Percentiles rank a stretch among this genome's conserved stretches.
phyloP scores from a whole-genome alignment of 2,797 vertebrate species.

The Gadopsis marmoratus region DNA sequence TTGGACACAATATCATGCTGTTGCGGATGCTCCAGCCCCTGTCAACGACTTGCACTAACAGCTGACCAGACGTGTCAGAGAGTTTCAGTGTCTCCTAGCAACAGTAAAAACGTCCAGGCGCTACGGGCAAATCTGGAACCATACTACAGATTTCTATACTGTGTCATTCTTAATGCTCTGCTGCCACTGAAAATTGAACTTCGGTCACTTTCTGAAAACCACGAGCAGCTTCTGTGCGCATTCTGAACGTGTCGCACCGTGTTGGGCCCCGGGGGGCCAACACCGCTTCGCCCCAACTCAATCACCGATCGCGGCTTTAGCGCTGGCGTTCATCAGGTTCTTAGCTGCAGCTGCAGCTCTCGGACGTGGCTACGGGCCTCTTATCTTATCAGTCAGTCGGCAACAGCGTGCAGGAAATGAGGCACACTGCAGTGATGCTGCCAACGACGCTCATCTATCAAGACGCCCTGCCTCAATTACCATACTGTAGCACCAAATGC shows the following conservation, averaged over 20 bases:
- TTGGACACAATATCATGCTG: conserved; percentile 46
- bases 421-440: conserved; percentile 55
- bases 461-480: conserved; percentile 59
- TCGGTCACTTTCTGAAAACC: neutral
- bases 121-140: conserved; percentile 39
- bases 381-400: conserved; percentile 72
- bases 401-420: conserved; percentile 66
- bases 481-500: conserved; percentile 43
- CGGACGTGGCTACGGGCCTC: conserved; percentile 28
- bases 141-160: conserved; percentile 7
- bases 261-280: neutral
- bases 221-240: neutral
- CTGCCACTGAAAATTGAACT: neutral
- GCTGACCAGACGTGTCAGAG: conserved; percentile 77
- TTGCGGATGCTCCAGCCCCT: conserved; percentile 52
- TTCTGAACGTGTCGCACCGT: neutral
- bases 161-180: conserved; percentile 24
- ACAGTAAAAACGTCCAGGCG: conserved; percentile 62
- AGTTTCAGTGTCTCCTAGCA: conserved; percentile 78
- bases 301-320: conserved; percentile 27
- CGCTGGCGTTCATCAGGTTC: conserved; percentile 56
- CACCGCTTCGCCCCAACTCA: neutral
- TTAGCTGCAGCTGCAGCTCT: conserved; percentile 33
- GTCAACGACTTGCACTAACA: conserved; percentile 72
- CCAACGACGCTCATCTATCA: conserved; percentile 67